Evolutionary conservation across 2,113 vertebrate genomes (phyloP).

Genomic region (Calidris pygmaea): DNA sequence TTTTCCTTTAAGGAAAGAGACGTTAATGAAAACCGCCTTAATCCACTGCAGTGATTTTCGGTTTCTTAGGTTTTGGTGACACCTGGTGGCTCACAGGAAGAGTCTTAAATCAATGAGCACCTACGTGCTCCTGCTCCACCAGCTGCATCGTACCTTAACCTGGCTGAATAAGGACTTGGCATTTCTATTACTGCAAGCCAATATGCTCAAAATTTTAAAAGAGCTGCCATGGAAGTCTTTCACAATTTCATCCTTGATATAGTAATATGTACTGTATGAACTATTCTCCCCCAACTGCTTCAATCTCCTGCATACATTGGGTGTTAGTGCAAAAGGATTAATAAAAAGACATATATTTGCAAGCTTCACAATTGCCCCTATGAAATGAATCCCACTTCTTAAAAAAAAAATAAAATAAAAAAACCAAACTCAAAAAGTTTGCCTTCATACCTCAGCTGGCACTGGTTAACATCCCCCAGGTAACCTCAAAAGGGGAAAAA

Average conservation of each 20-base stretch:
- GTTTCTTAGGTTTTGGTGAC: slow-evolving; percentile 62
- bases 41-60: not conserved
- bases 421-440: not conserved
- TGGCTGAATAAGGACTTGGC: not conserved
- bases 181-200: not conserved
- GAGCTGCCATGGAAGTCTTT: not conserved
- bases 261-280: not conserved
- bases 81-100: slow-evolving; percentile 47
- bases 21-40: not conserved
- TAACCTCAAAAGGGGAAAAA: not conserved
- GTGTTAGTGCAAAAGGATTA: not conserved
- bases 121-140: not conserved
- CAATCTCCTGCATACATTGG: accelerated
- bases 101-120: not conserved
- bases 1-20: not conserved
- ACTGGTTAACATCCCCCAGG: not conserved
- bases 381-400: not conserved
- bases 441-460: not conserved
- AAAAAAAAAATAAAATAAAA: not conserved
- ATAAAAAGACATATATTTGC: accelerated
- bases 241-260: not conserved
- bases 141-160: not conserved
- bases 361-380: not conserved
- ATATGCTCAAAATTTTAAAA: not conserved
- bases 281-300: not conserved